Evolutionary conservation across 1,140 invertebrate species (phyloP), one percentile per base, ranked within the genome.

Genomic region (Ostrea denselamellosa): DNA sequence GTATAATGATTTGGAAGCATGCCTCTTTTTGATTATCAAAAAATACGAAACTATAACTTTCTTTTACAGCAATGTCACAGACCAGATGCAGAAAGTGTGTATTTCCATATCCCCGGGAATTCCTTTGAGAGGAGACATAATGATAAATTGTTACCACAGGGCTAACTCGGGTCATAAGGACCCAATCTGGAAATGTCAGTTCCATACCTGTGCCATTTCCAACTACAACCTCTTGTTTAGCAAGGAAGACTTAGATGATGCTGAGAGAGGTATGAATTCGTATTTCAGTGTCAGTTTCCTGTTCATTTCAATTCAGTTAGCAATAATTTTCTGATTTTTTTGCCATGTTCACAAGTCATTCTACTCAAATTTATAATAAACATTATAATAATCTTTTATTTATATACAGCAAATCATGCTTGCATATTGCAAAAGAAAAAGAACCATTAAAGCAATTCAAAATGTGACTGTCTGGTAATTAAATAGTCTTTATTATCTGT

Each of bases 181-280:
- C 91, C 95, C 96, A 10, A 96, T 98, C 85, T 98, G 98, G 95
- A 96, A 96, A 83, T 97, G 96, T 92, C 97, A 99, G 96, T 98
- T 98, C 95, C 98, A 98, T 95, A 98, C 98, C 0, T 98, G 98
- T 95, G 97, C 98, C 34, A 97, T 98, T 83, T 96, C 97, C 71
- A 97, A 97, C 93, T 96, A 97, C 94, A 97, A 96, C 71, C 96
- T 98, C 22, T 97, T 96, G 90, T 98, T 98, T 95, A 97, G 97
- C 85, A 97, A 98, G 93, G 96, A 97, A 91, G 97, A 98, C 92
- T 95, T 99, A 62, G 98, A 99, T 95, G 96, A 97, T 92, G 97
- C 97, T 85, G 97, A 96, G 91, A 96, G 96, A 92, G 97, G 97
- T 97, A 95, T 95, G 94, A 65, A 19, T 44, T 54, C 25, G 58